Evolutionary conservation across 2,888 invertebrate genomes (phyloP), one percentile per base, ranked within the genome.

Genomic region (Aporophyla lueneburgensis): DNA sequence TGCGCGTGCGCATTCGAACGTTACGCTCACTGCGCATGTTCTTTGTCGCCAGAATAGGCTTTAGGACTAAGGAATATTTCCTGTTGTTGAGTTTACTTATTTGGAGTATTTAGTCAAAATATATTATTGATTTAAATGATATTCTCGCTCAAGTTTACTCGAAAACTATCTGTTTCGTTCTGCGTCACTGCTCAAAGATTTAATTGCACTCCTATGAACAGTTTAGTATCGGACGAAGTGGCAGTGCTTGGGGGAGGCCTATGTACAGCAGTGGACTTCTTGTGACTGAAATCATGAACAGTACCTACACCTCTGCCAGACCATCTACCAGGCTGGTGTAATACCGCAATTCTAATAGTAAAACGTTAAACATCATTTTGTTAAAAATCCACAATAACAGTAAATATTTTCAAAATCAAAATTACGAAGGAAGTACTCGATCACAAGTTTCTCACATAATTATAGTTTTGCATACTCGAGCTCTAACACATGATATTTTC

Each of bases 1-100:
- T 67, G 75, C 70, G 84, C 62, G 14, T 12, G 46, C 71, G 79
- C 86, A 74, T 46, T 51, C 70, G 71, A 33, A 24, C 71, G 63
- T 54, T 40, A 71, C 75, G 58, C 62, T 84, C 76, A 65, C 86
- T 78, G 54, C 72, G 51, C 54, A 43, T 56, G 79, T 83, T 73
- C 83, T 86, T 86, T 71, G 10, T 46, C 43, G 33, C 12, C 46
- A 63, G 19, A 49, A 51, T n/a, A 62, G 51, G 63, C 53, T 77
- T 82, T 21, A 46, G 54, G 54, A 62, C n/a, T 27, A 43, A 76
- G 43, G 54, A 46, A 7, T 62, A 51, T 62, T 83, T 78, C 67
- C 78, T 77, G 66, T 14, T 51, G 2, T 14, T 49, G 4, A 66
- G 12, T 3, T 16, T 46, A 53, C 24, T 6, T 33, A 56, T 16